Base-by-base conservation (phyloP, 2,888 invertebrate species). In the Bedellia somnulentella region DNA sequence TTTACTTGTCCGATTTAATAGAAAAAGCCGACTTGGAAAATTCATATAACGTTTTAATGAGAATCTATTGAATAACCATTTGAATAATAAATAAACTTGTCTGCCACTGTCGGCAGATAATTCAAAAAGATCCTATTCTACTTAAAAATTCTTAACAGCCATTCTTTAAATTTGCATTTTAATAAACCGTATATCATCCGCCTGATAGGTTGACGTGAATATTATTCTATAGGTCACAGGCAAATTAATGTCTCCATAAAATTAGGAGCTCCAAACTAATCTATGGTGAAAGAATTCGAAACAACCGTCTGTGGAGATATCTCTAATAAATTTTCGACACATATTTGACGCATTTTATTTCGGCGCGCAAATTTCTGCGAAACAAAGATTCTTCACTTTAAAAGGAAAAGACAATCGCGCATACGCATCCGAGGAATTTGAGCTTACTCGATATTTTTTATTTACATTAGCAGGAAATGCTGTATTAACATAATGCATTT, bases 401-500 rank as follows among this genome's bases (percentile, higher is more conserved):
- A 36, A 18, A 14, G 23, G 24, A 39, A 32, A 48, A 39, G 41
- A 50, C 45, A 55, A 56, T 55, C 44, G 46, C 39, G 43, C 44
- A 49, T 53, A 58, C 52, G 49, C 53, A 56, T 51, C 60, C 55
- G 34, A 47, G 48, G 61, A 59, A 67, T 60, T 54, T 46, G 45
- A 47, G 42, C 34, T 35, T 31, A 25, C 31, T 31, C 27, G 30
- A 33, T 35, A 46, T n/a, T n/a, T 37, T 27, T 10, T 24, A 8
- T 17, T 43, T 41, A 48, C 44, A 46, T 58, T 68, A 55, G 54
- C 60, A 66, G 66, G 59, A 68, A 67, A 61, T 51, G 48, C 46
- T 34, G 49, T 41, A 68, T 62, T 64, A 53, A 49, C 67, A 70
- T 71, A 64, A 63, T 60, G 60, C 60, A 63, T 63, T 66, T n/a